phyloP scores from a whole-genome alignment of 2,888 invertebrate genomes.

The Coecobrya sp. region DNA sequence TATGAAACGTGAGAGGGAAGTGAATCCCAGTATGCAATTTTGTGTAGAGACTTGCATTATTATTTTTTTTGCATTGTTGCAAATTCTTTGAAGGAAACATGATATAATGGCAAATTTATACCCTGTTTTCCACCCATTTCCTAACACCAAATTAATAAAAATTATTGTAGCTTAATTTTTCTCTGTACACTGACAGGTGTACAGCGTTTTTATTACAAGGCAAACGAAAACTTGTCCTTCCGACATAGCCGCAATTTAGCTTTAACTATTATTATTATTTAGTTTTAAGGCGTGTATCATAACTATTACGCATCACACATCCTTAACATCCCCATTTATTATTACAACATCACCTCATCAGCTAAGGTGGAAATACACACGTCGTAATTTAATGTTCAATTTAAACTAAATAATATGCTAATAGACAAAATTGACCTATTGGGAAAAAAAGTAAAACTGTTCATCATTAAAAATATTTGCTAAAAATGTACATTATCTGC shows the following conservation, averaged over 20 bases:
- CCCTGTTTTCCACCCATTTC: slow-evolving; percentile 72
- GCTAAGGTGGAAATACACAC: background rate
- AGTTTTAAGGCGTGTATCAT: background rate
- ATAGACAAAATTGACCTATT: slow-evolving; percentile 20
- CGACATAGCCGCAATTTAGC: background rate
- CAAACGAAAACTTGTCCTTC: slow-evolving; percentile 66
- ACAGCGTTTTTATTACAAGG: background rate
- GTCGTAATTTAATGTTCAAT: background rate
- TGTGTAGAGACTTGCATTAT: background rate
- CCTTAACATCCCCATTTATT: background rate
- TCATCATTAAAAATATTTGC: background rate
- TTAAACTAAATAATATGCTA: background rate
- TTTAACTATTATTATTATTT: background rate
- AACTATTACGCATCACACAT: background rate
- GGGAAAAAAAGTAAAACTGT: background rate
- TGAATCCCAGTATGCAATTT: no score
- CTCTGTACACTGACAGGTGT: no score
- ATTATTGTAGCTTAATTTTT: background rate
- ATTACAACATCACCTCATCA: slow-evolving; percentile 12
- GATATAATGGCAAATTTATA: slow-evolving; percentile 1
- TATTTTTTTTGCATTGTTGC: background rate
- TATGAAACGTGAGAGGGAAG: no score
- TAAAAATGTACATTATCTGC: background rate
- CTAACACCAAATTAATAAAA: slow-evolving; percentile 57
- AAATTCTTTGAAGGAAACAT: slow-evolving; percentile 8